Evolutionary conservation across 2,113 vertebrate genomes (phyloP), one percentile per base, ranked within the genome.

Genomic region (Tragelaphus scriptus): DNA sequence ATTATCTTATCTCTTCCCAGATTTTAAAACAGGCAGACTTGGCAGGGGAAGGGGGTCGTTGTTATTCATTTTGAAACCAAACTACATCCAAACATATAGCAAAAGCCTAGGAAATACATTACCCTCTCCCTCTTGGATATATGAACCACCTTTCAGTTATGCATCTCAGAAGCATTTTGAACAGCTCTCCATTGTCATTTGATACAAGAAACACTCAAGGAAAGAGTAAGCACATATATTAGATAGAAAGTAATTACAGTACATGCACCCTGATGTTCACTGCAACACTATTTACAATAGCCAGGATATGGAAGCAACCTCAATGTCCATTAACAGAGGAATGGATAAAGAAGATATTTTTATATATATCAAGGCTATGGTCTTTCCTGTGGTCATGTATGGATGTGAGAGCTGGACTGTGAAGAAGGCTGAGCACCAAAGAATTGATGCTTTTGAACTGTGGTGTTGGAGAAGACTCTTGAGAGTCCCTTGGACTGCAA

Each of bases 31-130:
- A 61, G 75, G 82, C 30, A 88, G 36, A 84, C 21, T 93, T 93
- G 21, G 51, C 0, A 0, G 12, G 19, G 12, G 30, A 11, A 15
- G 28, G 56, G n/a, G 19, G 32, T 23, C n/a, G 2, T 36, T 71
- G 2, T n/a, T 55, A 71, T 4, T 94, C 7, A 86, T 91, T 91
- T 63, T 32, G 65, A 82, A 93, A 58, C 23, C 44, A 63, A 9
- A 47, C 28, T 55, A 3, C 36, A 8, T 91, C 75, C 10, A 1
- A 58, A 44, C 30, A n/a, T 36, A 30, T 0, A 86, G 23, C 30
- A 87, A 40, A 92, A 95, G n/a, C 40, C 44, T 44, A 40, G 32
- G 56, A 51, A 56, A 23, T 26, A 40, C 1, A 12, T 30, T 40
- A 36, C 19, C 9, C 32, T 75, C 36, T 7, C 5, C 12, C 30